Evolutionary conservation across 1,140 invertebrate genomes (phyloP), one percentile per base, ranked within the genome.

Genomic region (Popillia japonica): DNA sequence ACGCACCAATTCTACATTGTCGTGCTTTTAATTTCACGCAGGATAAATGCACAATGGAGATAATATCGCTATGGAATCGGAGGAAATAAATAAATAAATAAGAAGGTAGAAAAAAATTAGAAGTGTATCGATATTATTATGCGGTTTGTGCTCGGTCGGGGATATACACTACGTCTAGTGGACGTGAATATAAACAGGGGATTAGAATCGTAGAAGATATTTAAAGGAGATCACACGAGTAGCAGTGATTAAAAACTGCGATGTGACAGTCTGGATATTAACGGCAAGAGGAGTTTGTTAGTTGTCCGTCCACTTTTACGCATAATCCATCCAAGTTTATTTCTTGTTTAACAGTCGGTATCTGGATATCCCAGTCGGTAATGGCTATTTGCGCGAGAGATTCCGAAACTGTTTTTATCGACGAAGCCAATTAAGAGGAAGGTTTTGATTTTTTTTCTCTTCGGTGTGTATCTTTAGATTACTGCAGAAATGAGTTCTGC

Each of bases 21-120:
- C 61, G 61, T 17, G 22, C 22, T 20, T 68, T 68, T 68, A 68
- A 68, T 68, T 68, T 68, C 61, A 68, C 61, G 61, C 61, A 68
- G 27, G 61, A 68, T 68, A 68, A 68, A 68, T 34, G 20, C 8
- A 68, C 61, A 68, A 68, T 68, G 22, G 17, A 11, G 22, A 68
- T 20, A 22, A 68, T 55, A 55, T 55, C 48, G 48, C 48, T 17
- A 17, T 55, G 27, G 27, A 34, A 34, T 34, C 27, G 4, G 27
- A 34, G 27, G 27, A 34, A 34, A 34, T 34, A 34, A 34, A 55
- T n/a, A 4, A n/a, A 9, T 48, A 17, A n/a, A 55, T 0, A 55
- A 55, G 48, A 55, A 55, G 48, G 48, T 14, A 55, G 6, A 55
- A 55, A 55, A 17, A 55, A 17, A n/a, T 55, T 2, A 6, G 17